These are phyloP conservation scores for Netelia virgata DNA, from an alignment of 2,888 invertebrate genomes.

Conservation along the genomic window DNA sequence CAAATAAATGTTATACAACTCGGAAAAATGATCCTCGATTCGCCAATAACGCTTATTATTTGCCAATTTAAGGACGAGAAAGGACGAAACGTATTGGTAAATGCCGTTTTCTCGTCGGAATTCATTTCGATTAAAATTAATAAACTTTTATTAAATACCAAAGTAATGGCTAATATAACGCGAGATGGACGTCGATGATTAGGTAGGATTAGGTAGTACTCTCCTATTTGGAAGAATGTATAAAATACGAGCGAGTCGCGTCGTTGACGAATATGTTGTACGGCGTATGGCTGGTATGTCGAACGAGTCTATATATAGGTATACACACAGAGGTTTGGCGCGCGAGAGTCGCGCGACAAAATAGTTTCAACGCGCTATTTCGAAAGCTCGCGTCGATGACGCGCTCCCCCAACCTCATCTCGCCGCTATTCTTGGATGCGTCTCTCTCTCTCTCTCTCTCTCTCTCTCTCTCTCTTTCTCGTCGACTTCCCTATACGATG, in stretches of 20 bases:
- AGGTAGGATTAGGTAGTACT: no score
- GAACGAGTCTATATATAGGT: neutral
- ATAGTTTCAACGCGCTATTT: slow-evolving; percentile 49
- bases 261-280: neutral
- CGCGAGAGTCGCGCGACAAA: slow-evolving; percentile 47
- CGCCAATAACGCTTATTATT: no score
- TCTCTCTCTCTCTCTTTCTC: neutral
- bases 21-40: no score
- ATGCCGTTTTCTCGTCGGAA: no score
- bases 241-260: neutral
- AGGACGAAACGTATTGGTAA: no score
- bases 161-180: no score
- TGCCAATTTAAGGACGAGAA: no score
- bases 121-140: no score
- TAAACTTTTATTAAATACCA: no score
- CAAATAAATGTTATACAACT: no score
- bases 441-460: neutral
- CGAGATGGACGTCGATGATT: neutral
- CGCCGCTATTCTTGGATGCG: slow-evolving; percentile 50
- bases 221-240: neutral
- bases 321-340: neutral
- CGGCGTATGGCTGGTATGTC: neutral
- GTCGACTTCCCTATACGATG: neutral
- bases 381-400: slow-evolving; percentile 54
- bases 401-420: slow-evolving; percentile 34